Evolutionary conservation across 2,797 vertebrate genomes (phyloP).

Genomic region (Cirrhinus mrigala): DNA sequence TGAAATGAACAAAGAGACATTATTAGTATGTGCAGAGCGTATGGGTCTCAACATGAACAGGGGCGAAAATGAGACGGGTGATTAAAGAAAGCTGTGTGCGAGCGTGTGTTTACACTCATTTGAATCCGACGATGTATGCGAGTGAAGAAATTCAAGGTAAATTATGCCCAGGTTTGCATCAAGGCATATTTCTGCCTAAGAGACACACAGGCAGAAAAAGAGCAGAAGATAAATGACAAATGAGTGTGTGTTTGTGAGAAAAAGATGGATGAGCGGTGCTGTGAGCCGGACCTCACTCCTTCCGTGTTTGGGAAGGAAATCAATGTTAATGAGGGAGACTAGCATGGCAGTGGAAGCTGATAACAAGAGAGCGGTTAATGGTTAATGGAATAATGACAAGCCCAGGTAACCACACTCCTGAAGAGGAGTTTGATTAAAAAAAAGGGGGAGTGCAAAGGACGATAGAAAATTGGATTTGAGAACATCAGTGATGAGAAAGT

Average conservation of each 20-base stretch:
- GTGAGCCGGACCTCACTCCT: constrained; percentile 34
- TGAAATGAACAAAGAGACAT: constrained; percentile 28
- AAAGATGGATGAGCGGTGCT: constrained; percentile 48
- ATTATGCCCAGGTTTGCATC: neutral
- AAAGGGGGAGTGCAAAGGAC: constrained; percentile 23
- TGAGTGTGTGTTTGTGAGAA: constrained; percentile 11
- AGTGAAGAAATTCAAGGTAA: constrained; percentile 3
- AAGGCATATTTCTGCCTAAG: constrained; percentile 14
- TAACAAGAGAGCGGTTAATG: constrained; percentile 46
- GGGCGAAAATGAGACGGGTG: neutral
- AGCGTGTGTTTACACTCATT: neutral
- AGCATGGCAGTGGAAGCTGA: constrained; percentile 44
- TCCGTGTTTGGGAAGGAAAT: constrained; percentile 48
- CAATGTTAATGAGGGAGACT: constrained; percentile 57
- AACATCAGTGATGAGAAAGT: neutral
- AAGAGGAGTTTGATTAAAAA: constrained; percentile 48
- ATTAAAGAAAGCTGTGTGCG: constrained; percentile 8
- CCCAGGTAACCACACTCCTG: constrained; percentile 35
- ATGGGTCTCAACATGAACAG: constrained; percentile 18
- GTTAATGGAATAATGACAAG: constrained; percentile 50
- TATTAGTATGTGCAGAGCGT: constrained; percentile 20
- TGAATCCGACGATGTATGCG: neutral
- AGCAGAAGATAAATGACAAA: constrained; percentile 18
- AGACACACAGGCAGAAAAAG: neutral
- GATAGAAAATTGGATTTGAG: constrained; percentile 34